Evolutionary conservation across 2,888 invertebrate species (phyloP), one percentile per base, ranked within the genome.

Genomic region (Sisyra terminalis): DNA sequence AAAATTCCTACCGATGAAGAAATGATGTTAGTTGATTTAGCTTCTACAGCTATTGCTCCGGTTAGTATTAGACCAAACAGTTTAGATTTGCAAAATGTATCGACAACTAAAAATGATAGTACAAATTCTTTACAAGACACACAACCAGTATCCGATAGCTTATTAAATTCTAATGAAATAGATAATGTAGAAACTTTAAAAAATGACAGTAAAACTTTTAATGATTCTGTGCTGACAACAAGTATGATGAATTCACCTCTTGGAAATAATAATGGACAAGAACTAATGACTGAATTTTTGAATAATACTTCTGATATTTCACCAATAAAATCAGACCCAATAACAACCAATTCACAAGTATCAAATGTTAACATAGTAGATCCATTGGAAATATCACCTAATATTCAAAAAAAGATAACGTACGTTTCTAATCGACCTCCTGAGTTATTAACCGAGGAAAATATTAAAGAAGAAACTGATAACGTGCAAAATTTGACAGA

Each of bases 301-400:
- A 66, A 69, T 50, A 65, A 66, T 46, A 75, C 75, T 7, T 49
- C 66, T 13, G 69, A 75, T 54, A 73, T 76, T 55, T 75, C 75
- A 1, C 75, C 75, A 0, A 75, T 75, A 45, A 67, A 66, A 55
- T 57, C 50, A 1, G 50, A 52, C 11, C 29, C 37, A 7, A 43
- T 8, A 10, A 16, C 14, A 18, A 13, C 15, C 7, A n/a, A n/a
- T n/a, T n/a, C 31, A 10, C 5, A 24, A 24, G 7, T 7, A 24
- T 7, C 24, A 24, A 24, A n/a, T n/a, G n/a, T 7, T 5, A 24
- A 3, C 24, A 24, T 7, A 24, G 24, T 24, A 7, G 24, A 24
- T 24, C 24, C 24, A 5, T 24, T 24, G 7, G 24, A 24, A 24
- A 24, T 24, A 54, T 2, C 24, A 24, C 24, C 58, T 39, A 56